Conservation (phyloP, 2,113 vertebrate genomes). For the Cettia cetti region DNA sequence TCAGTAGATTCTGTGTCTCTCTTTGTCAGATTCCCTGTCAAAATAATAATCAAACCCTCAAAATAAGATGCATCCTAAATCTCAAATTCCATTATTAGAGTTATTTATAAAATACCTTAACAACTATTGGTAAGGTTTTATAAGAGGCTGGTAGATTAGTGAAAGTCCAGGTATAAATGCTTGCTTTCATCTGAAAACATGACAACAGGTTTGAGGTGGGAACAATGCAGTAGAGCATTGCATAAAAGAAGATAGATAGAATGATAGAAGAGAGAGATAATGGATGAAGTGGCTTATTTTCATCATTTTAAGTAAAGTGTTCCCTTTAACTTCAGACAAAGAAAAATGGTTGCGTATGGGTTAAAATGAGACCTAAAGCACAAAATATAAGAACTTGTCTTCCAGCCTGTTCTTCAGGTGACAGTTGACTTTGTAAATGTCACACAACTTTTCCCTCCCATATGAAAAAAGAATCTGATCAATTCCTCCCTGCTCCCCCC, state of each 20-base stretch:
- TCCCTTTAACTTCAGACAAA: background rate
- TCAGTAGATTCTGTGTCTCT: background rate
- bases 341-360: background rate
- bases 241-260: background rate
- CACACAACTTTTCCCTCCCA: conserved; percentile 39
- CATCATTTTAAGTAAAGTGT: background rate
- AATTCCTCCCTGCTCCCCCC: conserved; percentile 28
- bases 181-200: background rate
- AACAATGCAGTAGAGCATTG: background rate
- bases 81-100: background rate
- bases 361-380: background rate
- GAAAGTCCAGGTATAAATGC: background rate
- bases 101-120: background rate
- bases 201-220: background rate
- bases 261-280: background rate
- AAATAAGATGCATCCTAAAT: background rate
- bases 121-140: background rate
- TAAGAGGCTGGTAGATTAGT: background rate
- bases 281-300: background rate
- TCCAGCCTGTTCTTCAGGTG: background rate
- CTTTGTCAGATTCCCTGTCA: background rate
- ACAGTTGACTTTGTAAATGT: conserved; percentile 61
- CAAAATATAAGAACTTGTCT: background rate
- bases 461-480: conserved; percentile 53
- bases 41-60: background rate